These are phyloP conservation scores for Pygoscelis adeliae DNA, from an alignment of 2,113 vertebrate genomes.

Conservation along the genomic window DNA sequence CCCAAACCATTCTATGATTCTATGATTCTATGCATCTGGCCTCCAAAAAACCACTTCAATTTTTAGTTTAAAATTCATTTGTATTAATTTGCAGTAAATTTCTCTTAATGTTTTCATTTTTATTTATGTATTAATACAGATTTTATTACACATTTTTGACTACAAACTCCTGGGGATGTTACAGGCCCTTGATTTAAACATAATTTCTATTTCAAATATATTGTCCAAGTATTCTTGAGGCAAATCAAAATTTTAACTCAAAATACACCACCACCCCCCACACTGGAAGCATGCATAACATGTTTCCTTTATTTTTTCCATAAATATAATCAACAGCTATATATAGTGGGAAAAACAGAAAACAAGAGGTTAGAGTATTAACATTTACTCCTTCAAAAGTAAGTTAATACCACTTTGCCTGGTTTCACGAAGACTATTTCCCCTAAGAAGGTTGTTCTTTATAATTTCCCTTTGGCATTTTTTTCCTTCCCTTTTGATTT, in stretches of 20 bases:
- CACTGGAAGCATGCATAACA: neutral
- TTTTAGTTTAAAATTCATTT: neutral
- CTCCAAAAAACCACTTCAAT: fast-evolving
- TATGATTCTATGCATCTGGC: neutral
- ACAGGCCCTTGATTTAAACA: neutral
- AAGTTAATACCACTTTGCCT: neutral
- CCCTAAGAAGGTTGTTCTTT: neutral
- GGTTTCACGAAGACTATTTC: neutral
- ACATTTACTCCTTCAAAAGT: neutral
- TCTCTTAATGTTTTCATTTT: neutral
- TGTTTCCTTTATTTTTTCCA: neutral
- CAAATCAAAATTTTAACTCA: neutral
- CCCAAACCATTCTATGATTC: neutral
- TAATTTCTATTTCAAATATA: neutral
- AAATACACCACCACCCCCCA: fast-evolving
- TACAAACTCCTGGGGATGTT: neutral
- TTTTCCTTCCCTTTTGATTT: neutral
- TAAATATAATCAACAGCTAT: neutral
- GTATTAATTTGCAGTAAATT: neutral
- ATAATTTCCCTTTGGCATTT: neutral
- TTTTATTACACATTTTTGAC: neutral
- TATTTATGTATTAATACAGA: neutral
- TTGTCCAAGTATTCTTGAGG: neutral
- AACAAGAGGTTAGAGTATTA: neutral
- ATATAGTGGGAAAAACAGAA: neutral